Evolutionary conservation across 2,113 vertebrate genomes (phyloP).

Genomic region (Okapia johnstoni): DNA sequence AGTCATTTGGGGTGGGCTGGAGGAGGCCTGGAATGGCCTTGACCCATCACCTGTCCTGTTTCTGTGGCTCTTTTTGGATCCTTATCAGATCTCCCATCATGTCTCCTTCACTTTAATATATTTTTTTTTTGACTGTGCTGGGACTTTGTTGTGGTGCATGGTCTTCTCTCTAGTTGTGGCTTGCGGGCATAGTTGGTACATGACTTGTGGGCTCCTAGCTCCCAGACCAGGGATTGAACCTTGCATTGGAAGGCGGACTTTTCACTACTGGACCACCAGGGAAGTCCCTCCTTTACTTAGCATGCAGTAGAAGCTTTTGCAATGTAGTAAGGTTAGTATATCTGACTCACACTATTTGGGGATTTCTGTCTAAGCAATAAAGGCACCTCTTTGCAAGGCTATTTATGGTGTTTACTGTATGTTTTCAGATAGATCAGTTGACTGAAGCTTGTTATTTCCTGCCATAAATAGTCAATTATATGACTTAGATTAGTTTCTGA

Average conservation of each 20-base stretch:
- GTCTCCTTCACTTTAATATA: neutral
- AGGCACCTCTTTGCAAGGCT: neutral
- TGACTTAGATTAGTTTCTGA: neutral
- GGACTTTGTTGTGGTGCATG: neutral
- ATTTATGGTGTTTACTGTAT: neutral
- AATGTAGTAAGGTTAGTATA: neutral
- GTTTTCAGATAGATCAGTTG: neutral
- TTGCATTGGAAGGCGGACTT: neutral
- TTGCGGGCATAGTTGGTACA: neutral
- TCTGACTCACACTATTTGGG: neutral
- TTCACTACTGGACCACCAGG: neutral
- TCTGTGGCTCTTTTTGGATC: neutral
- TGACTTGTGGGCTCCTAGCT: neutral
- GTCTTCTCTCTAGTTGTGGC: too few species aligned
- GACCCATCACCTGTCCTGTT: neutral
- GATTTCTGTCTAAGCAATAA: neutral
- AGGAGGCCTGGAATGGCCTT: neutral
- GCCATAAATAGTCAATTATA: neutral
- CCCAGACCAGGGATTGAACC: neutral
- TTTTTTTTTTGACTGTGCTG: neutral
- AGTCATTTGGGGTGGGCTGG: neutral
- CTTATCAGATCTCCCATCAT: neutral
- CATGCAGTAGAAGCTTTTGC: neutral
- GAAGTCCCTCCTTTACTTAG: neutral
- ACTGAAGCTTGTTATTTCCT: slow-evolving; percentile 12